Evolutionary conservation across 1,140 invertebrate species (phyloP), one percentile per base, ranked within the genome.

Genomic region (Ceratosolen solmsi): DNA sequence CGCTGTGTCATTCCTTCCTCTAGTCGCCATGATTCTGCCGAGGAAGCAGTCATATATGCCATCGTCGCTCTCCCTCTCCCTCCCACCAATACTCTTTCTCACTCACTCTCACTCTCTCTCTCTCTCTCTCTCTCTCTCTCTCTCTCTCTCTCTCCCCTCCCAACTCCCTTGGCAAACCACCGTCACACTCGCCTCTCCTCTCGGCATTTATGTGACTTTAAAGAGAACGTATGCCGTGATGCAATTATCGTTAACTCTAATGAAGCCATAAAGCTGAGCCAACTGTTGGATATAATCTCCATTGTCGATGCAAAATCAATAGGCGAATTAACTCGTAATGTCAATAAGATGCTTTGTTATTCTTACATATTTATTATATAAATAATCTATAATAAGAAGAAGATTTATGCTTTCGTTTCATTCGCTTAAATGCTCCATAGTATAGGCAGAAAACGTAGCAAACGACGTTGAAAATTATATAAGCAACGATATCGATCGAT

Each of bases 221-320:
- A 38, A 38, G 33, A n/a, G 63, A 38, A n/a, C 17, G 33, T 11
- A n/a, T 3, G 33, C 33, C 22, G 15, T 9, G 20, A n/a, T 4
- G 33, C 33, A 38, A 68, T 68, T 38, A 68, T 68, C 63, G 63
- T 38, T 38, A 38, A 68, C 22, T 38, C 20, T 68, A 68, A 68
- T 38, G 27, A 63, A 63, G 60, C 33, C 27, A 68, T 68, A 38
- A 68, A 38, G 33, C 33, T 38, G 36, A 7, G 0, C 5, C 17
- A 33, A 63, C 30, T 46, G 20, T n/a, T 36, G 17, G 1, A 22
- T 2, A 36, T 36, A 36, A 36, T 36, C 27, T 36, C 30, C 11
- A 65, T 36, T 65, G 17, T 38, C 27, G 22, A 68, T 68, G 17
- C 5, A 11, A 68, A 68, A 38, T n/a, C 20, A 38, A 38, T 38